Base-by-base conservation (phyloP, 2,888 invertebrate genomes). In the Ennomos fuscantarius region DNA sequence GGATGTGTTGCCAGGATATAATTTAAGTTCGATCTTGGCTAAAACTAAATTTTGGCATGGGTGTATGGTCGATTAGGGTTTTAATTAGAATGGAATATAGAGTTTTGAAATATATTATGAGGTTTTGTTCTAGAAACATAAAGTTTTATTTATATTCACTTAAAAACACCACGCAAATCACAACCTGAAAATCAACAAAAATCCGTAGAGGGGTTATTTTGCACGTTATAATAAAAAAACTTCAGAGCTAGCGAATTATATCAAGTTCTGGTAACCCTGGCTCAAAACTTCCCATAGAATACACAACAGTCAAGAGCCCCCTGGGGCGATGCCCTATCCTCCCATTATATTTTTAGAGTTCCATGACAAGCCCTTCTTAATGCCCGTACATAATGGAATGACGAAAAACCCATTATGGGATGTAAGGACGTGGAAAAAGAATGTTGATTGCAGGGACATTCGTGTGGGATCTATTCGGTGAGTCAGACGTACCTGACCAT, bases 271-370 rank as follows among this genome's bases (percentile, higher is more conserved):
- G 58, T 13, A 57, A 48, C 53, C 36, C 48, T 2, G 3, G 8
- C n/a, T 32, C 40, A 37, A 53, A 40, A 40, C 48, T 57, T 40
- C 47, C 44, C 49, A 53, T 53, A 59, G 49, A 11, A 9, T 53
- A 36, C 64, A 60, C 60, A 62, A 40, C 65, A 63, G 65, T 66
- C 8, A 8, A 32, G 1, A 9, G 24, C 45, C 47, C 68, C 74
- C 72, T 66, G 62, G 79, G 74, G 65, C 79, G 69, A 67, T 73
- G 79, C 62, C 71, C 79, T 61, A 67, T 69, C 68, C 75, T 72
- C 66, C 67, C 67, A 70, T 77, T 69, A 71, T 71, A 64, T 73
- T 73, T 72, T 71, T 69, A 51, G 60, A 63, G 65, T 65, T 58
- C 58, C 65, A 60, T 57, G 62, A 63, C 63, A 73, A 65, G 63